Percentiles rank a stretch among this genome's conserved stretches.
Conservation (phyloP, 2,888 invertebrate species). For the Andricus curvator region DNA sequence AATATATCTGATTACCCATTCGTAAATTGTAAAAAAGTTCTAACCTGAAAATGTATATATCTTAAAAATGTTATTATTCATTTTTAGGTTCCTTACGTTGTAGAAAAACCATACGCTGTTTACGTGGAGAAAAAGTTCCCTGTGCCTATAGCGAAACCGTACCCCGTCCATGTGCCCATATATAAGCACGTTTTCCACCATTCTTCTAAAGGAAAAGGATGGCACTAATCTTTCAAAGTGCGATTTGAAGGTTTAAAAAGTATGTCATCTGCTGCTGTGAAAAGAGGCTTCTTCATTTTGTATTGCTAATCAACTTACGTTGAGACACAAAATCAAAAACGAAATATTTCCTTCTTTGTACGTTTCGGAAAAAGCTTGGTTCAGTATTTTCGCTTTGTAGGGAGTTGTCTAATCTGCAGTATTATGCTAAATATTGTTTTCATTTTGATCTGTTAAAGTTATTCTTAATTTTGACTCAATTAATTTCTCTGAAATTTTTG, state of each 20-base stretch:
- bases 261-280: conserved; percentile 1
- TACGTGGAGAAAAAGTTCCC: conserved; percentile 81
- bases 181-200: conserved; percentile 79
- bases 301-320: not conserved
- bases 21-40: not conserved
- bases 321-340: not conserved
- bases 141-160: conserved; percentile 81
- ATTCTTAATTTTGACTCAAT: not conserved
- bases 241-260: not conserved
- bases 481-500: not conserved
- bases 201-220: conserved; percentile 68
- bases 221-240: conserved; percentile 59
- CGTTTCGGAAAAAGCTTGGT: not conserved
- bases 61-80: not conserved
- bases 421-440: not conserved
- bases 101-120: conserved; percentile 82
- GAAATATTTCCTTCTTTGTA: not conserved
- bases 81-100: conserved; percentile 80
- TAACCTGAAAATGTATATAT: not conserved
- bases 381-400: not conserved
- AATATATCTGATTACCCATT: too few relatives aligned
- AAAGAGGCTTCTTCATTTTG: not conserved
- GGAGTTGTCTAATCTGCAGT: not conserved
- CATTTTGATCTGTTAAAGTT: not conserved
- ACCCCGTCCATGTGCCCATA: conserved; percentile 81